Base-by-base conservation (phyloP, 1,140 invertebrate species). In the Centruroides sculpturatus region DNA sequence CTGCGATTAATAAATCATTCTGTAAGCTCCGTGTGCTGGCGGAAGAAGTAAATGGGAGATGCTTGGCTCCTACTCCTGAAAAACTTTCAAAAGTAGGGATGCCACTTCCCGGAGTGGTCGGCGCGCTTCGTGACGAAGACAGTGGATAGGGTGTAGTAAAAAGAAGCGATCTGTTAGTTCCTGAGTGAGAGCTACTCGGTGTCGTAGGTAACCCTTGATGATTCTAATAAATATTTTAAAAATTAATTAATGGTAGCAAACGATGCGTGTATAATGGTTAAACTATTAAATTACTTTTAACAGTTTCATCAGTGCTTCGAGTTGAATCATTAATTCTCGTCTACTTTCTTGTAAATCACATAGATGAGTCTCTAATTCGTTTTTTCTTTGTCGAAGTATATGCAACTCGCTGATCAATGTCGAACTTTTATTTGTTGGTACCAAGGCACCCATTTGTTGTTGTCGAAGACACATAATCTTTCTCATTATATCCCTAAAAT, bases 291-390 rank as follows among this genome's bases (percentile, higher is more conserved):
- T 9, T 61, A 64, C 63, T 51, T 97, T 97, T 34, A 98, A 78
- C 80, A 97, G 85, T 75, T 92, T 91, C 94, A 98, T 98, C 41
- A 98, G 80, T 34, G 88, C 86, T 75, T 98, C 93, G 35, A 98
- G 77, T 73, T 98, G 94, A 47, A 91, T 85, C 90, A 97, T 94
- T 34, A 97, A 77, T 69, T 95, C 89, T 55, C 87, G 80, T 58
- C 92, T 76, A 4, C 89, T 94, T 74, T 96, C 92, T 76, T 98
- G 94, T 66, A 98, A 78, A 4, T 87, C 84, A 13, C 84, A 84
- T 71, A 99, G 80, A 71, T 97, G 89, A 0, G 83, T 84, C 74
- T 99, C 95, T 55, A 99, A 77, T 71, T 98, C 93, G 63, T 89
- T 88, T 73, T 97, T 98, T 56, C 92, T 79, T 73, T 93, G 88